Conservation (phyloP, 2,888 invertebrate genomes). For the Fragum fragum region DNA sequence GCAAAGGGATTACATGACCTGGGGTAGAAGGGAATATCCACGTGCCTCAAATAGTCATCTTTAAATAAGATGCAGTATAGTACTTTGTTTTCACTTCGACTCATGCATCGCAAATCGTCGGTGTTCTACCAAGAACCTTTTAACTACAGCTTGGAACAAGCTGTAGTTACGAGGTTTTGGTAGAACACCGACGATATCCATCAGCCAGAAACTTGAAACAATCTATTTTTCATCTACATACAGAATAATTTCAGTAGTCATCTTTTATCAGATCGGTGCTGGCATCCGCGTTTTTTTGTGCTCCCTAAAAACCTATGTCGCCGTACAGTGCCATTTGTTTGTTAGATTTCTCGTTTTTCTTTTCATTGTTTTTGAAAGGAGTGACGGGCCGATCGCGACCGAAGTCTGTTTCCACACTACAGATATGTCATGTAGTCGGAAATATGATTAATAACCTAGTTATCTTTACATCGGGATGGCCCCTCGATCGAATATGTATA, state of each 20-base stretch:
- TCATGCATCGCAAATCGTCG: too few species aligned
- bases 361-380: slow-evolving; percentile 22
- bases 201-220: not conserved
- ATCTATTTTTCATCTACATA: not conserved
- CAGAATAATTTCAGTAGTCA: not conserved
- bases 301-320: slow-evolving; percentile 26
- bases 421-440: slow-evolving; percentile 9
- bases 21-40: too few species aligned
- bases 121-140: too few species aligned
- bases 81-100: too few species aligned
- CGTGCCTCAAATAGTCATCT: too few species aligned
- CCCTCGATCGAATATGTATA: slow-evolving; percentile 14
- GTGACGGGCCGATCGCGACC: slow-evolving; percentile 20
- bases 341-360: slow-evolving; percentile 18
- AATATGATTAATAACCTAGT: slow-evolving; percentile 22
- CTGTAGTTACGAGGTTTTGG: too few species aligned
- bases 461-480: slow-evolving; percentile 14
- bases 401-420: slow-evolving; percentile 15
- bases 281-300: slow-evolving; percentile 8
- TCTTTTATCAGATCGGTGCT: slow-evolving; percentile 5
- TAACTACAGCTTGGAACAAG: too few species aligned
- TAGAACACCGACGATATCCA: too few species aligned
- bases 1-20: too few species aligned
- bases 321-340: not conserved
- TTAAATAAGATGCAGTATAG: too few species aligned